Conservation (phyloP, 2,888 invertebrate genomes). For the Spodoptera picta region DNA sequence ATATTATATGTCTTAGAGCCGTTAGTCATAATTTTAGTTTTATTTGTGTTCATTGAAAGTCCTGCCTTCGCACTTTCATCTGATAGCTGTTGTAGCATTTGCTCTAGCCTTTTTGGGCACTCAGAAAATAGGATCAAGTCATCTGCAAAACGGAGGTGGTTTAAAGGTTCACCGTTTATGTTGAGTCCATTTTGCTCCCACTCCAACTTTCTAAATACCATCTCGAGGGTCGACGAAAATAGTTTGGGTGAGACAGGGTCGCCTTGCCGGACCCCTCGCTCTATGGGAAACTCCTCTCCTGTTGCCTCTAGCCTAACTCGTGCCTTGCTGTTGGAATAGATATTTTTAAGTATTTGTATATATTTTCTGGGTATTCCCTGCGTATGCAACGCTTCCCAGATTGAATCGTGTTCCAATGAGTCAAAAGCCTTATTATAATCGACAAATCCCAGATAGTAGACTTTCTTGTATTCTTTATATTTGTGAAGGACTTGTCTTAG, state of each 20-base stretch:
- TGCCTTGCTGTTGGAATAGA: too few relatives aligned
- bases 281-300: too few relatives aligned
- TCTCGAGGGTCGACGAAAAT: conserved; percentile 29
- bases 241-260: conserved; percentile 46
- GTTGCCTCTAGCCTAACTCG: too few relatives aligned
- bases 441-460: conserved; percentile 9
- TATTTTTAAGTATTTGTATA: too few relatives aligned
- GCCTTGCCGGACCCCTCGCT: conserved; percentile 43
- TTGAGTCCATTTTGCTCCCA: background rate
- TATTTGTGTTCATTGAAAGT: conserved; percentile 5
- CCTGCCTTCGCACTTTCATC: conserved; percentile 1
- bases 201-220: conserved; percentile 2
- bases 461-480: conserved; percentile 34
- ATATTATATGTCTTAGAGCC: background rate
- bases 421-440: background rate
- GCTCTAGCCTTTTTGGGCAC: too few relatives aligned
- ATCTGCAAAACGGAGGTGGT: too few relatives aligned
- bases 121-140: too few relatives aligned
- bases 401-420: background rate
- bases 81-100: too few relatives aligned
- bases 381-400: conserved; percentile 7
- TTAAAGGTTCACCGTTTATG: background rate
- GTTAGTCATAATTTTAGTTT: background rate
- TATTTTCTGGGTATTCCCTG: too few relatives aligned
- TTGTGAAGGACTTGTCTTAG: conserved; percentile 25